Evolutionary conservation across 23 tunicate genomes (phyloP).

Genomic region (Phallusia fumigata): DNA sequence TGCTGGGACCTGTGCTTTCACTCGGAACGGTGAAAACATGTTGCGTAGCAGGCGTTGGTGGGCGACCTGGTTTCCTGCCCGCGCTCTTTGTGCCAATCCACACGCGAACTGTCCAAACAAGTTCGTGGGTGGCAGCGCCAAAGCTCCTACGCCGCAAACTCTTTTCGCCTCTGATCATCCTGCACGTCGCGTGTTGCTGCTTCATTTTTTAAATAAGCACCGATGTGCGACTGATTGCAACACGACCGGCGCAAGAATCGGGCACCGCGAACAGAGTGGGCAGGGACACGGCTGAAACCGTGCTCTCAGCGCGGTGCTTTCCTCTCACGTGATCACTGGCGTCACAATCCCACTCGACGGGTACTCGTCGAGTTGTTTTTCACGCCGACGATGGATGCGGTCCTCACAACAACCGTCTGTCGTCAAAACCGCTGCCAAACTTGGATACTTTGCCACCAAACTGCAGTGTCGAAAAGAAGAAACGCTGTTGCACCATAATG

Average conservation of each 20-base stretch:
- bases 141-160: neutral
- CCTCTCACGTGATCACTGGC: constrained; percentile 2
- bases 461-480: too few species aligned
- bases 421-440: too few species aligned
- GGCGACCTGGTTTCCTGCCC: constrained; percentile 10
- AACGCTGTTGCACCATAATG: too few species aligned
- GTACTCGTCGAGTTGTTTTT: neutral
- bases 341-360: neutral
- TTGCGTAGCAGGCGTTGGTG: constrained; percentile 5
- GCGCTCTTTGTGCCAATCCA: neutral
- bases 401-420: neutral
- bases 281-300: neutral
- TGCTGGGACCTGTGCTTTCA: neutral
- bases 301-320: neutral
- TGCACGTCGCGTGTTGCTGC: neutral
- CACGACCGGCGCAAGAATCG: neutral
- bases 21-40: constrained; percentile 6
- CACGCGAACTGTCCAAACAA: neutral
- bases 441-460: too few species aligned
- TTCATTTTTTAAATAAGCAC: too few species aligned
- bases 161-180: neutral
- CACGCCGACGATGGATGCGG: neutral
- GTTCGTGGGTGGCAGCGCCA: neutral
- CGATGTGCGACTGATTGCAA: neutral
- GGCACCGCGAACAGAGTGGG: neutral